phyloP scores from a whole-genome alignment of 2,888 invertebrate genomes.

The Pseudeuparius sepicola region DNA sequence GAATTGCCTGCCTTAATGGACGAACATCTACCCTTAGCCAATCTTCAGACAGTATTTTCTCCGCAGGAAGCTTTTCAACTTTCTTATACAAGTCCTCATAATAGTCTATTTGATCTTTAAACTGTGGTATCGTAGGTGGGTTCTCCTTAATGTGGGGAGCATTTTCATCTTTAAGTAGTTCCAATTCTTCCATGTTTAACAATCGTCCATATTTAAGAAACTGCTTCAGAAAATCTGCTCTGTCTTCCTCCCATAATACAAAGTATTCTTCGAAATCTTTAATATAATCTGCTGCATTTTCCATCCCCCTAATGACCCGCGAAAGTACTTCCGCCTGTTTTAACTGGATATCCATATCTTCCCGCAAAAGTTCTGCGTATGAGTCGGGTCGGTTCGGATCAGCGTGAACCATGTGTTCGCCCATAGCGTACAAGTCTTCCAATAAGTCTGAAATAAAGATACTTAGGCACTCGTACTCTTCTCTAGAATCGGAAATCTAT shows the following conservation, averaged over 20 bases:
- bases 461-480: too few relatives aligned
- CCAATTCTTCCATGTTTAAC: slow-evolving; percentile 63
- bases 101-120: slow-evolving; percentile 72
- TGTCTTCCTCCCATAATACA: slow-evolving; percentile 74
- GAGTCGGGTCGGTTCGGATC: slow-evolving; percentile 37
- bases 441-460: slow-evolving; percentile 46
- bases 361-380: slow-evolving; percentile 44
- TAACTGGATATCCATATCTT: slow-evolving; percentile 45
- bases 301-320: slow-evolving; percentile 31
- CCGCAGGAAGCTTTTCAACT: slow-evolving; percentile 56
- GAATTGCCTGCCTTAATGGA: slow-evolving; percentile 70
- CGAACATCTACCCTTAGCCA: slow-evolving; percentile 75
- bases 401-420: slow-evolving; percentile 60
- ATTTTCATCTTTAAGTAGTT: slow-evolving; percentile 39
- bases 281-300: slow-evolving; percentile 38
- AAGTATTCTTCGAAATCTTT: slow-evolving; percentile 55
- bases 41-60: slow-evolving; percentile 34
- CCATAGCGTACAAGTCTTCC: slow-evolving; percentile 68
- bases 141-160: slow-evolving; percentile 35
- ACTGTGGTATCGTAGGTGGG: slow-evolving; percentile 61
- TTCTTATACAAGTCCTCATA: slow-evolving; percentile 72
- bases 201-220: slow-evolving; percentile 70
- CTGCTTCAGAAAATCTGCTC: slow-evolving; percentile 60
- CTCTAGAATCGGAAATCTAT: too few relatives aligned
- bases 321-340: slow-evolving; percentile 35